Evolutionary conservation across 2,888 invertebrate species (phyloP), one percentile per base, ranked within the genome.

Genomic region (Tachina lurida): DNA sequence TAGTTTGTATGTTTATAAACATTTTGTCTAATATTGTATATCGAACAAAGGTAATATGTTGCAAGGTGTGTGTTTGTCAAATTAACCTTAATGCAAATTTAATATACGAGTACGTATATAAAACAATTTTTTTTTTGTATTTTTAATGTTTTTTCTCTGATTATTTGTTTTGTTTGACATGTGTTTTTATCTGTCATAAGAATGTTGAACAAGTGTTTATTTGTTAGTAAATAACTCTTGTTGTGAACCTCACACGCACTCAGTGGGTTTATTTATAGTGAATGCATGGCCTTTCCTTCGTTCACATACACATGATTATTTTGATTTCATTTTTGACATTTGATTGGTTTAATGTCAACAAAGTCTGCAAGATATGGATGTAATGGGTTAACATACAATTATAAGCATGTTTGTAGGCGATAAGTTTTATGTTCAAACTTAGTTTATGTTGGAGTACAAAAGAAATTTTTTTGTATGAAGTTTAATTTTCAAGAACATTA

Each of bases 151-250:
- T 77, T 31, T n/a, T 10, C n/a, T 49, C 17, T 39, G 10, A 54
- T 52, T 78, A 31, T 62, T 70, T 78, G 12, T 22, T 78, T 60
- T 68, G 63, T 70, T 78, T 84, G 67, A 74, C 78, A 74, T 62
- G 78, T 74, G 58, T 84, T 74, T 63, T 62, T 71, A 60, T 60
- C 41, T 68, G 83, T 78, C 73, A 78, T 73, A 78, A 70, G 54
- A 63, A 63, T 84, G 68, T 84, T 68, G 45, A 56, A 75, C 78
- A 78, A 73, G 74, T 79, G 68, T 63, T 74, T 78, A 68, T 49
- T 73, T 68, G 45, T 10, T 43, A 77, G 52, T 60, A 83, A 77
- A 77, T 83, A 83, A 71, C 73, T 60, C 60, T 63, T 56, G 68
- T 63, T 70, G 52, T 63, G 17, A 52, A 17, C 68, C 39, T n/a